Base-by-base conservation (phyloP, 1,140 invertebrate species). In the Onthophagus taurus region DNA sequence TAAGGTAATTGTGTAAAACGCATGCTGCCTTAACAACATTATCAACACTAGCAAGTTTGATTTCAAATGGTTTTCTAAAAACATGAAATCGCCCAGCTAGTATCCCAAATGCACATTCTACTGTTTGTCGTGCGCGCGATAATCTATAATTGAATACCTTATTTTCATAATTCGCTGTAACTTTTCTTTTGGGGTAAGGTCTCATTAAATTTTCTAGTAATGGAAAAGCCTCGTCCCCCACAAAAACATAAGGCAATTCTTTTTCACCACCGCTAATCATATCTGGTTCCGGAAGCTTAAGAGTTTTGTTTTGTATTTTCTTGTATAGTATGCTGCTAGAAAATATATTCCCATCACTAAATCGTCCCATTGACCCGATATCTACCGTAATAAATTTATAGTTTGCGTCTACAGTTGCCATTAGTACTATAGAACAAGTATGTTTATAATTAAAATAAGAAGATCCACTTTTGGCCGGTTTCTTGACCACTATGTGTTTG, bases 41-140 rank as follows among this genome's bases (percentile, higher is more conserved):
- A 20, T 49, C 42, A 23, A 49, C 57, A 24, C 44, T 57, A 43
- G 53, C 46, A 45, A 54, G 45, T 31, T 55, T 47, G 26, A 58
- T 43, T 31, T 60, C 42, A 17, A 63, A 54, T 23, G 56, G 20
- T 12, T 34, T 50, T 26, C 54, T 53, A 45, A 68, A 66, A 48
- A 69, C 55, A 50, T 56, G 31, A 64, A 64, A 69, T 47, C 60
- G 61, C 16, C 54, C 53, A 14, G 62, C 52, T 36, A 71, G 41
- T 50, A 71, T 69, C 4, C 66, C 68, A 60, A 71, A 71, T 35
- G 64, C 49, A 52, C 63, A 62, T 57, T 71, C 67, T 3, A 65
- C 56, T 6, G 47, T 55, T 17, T 59, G 42, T 42, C 66, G 45
- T 19, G 63, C 60, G 37, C 63, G 49, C 16, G 57, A 61, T 14